Percentiles rank a stretch among this genome's conserved stretches.
phyloP scores from a whole-genome alignment of 2,113 vertebrate genomes.

The Thamnaconus septentrionalis region DNA sequence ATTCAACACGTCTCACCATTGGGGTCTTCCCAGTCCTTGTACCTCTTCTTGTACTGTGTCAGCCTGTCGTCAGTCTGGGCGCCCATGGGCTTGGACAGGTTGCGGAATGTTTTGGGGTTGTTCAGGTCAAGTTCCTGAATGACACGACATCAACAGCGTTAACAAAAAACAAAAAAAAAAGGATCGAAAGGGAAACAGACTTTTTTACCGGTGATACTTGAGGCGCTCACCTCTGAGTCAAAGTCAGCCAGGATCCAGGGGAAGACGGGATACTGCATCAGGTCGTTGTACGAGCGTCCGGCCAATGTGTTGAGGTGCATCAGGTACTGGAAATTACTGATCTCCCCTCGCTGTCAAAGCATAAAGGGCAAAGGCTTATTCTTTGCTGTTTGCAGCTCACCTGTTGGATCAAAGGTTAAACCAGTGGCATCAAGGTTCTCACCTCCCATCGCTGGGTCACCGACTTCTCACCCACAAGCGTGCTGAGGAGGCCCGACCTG shows the following conservation, averaged over 20 bases:
- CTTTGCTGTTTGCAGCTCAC: neutral
- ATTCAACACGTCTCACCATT: conserved; percentile 76
- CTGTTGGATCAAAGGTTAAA: neutral
- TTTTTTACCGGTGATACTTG: neutral
- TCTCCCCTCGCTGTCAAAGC: conserved; percentile 88
- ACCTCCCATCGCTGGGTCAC: conserved; percentile 99
- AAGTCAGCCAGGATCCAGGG: conserved; percentile 98
- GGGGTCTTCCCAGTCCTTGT: conserved; percentile 98
- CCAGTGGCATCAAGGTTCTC: conserved; percentile 34
- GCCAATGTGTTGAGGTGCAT: conserved; percentile 99
- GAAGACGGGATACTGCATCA: conserved; percentile 99
- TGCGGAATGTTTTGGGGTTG: conserved; percentile 95
- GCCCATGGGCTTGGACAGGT: conserved; percentile 95
- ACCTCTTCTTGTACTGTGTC: conserved; percentile 96
- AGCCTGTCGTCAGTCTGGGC: conserved; percentile 95
- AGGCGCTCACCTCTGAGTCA: conserved; percentile 84
- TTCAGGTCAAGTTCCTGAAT: conserved; percentile 92
- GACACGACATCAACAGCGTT: neutral
- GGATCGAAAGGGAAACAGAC: neutral
- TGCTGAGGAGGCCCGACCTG: conserved; percentile 96
- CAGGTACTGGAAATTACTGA: conserved; percentile 99
- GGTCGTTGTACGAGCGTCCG: conserved; percentile 95
- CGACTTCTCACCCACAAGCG: conserved; percentile 95
- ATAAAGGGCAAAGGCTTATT: neutral
- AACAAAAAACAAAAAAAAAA: neutral